Base-by-base conservation (phyloP, 2,797 vertebrate species). In the Xenopus petersii region DNA sequence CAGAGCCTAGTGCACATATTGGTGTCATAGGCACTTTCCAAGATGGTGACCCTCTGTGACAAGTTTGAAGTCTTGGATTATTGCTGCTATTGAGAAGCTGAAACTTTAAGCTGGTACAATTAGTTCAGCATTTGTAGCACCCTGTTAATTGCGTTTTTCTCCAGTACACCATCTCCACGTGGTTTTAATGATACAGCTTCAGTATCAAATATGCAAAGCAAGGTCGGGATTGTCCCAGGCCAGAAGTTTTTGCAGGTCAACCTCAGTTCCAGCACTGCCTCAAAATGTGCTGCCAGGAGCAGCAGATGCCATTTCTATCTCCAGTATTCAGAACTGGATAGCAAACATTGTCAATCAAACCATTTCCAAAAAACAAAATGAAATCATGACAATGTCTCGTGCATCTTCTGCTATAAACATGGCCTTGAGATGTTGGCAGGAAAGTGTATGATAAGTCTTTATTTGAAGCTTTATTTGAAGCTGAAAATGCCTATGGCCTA, bases 271-370 rank as follows among this genome's bases (percentile, higher is more conserved):
- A 24, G 79, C 87, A 13, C 71, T 89, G 2, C 88, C 91, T 0
- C 91, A 92, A 0, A 84, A 84, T 0, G 82, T 94, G 12, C 84
- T 85, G 3, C 89, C 93, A 15, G 92, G 92, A 21, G 93, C 94
- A 0, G 94, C 94, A 71, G 92, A 94, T 10, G 91, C 94, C 75
- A 91, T 98, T 61, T 94, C 96, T 72, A 86, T 98, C 8, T 88
- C 94, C 51, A 94, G 92, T 78, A 98, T 98, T 83, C 96, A 98
- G 83, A 97, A 93, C 84, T 99, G 98, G 98, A 98, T 99, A 0
- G 91, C 95, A 42, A 96, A 87, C 0, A 95, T 99, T 0, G 96
- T 99, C 70, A 92, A 86, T 0, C 96, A 99, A 81, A 98, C 96
- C 0, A 94, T 99, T 15, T 93, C 94, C 68, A 95, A 97, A 82